Conservation (phyloP, 2,113 vertebrate genomes). For the Hypomesus transpacificus region DNA sequence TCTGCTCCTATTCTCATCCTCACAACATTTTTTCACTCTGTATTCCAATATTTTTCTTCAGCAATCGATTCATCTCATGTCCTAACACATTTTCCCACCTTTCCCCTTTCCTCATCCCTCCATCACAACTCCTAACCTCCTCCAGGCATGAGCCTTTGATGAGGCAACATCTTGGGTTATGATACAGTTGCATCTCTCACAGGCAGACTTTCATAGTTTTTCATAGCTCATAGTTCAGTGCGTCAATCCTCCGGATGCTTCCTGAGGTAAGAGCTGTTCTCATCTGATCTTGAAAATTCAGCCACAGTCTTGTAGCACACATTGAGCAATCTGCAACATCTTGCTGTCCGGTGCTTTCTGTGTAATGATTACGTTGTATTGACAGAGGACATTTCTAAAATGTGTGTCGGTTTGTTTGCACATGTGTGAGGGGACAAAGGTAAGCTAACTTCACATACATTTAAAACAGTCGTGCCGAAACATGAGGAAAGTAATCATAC, state of each 20-base stretch:
- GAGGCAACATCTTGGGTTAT: not conserved
- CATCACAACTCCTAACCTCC: not conserved
- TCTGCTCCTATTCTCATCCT: not conserved
- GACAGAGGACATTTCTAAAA: too few species aligned
- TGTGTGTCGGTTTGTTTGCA: too few species aligned
- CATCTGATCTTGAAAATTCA: too few species aligned
- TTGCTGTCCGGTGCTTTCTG: too few species aligned
- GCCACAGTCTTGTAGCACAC: too few species aligned
- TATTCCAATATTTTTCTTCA: not conserved
- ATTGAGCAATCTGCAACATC: too few species aligned
- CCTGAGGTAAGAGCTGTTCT: slow-evolving; percentile 13
- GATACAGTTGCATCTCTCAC: not conserved
- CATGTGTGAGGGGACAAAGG: not conserved
- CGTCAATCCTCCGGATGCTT: slow-evolving; percentile 11
- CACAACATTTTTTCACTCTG: not conserved
- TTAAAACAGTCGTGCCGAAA: slow-evolving; percentile 2
- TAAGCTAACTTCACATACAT: not conserved
- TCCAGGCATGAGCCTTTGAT: not conserved
- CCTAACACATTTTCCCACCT: too few species aligned
- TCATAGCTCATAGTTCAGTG: too few species aligned
- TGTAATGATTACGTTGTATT: too few species aligned
- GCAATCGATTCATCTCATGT: not conserved
- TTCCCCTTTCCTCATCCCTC: not conserved
- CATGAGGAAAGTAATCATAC: slow-evolving; percentile 3
- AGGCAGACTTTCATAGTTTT: not conserved